Evolutionary conservation across 2,797 vertebrate species (phyloP), one percentile per base, ranked within the genome.

Genomic region (Gila robusta): DNA sequence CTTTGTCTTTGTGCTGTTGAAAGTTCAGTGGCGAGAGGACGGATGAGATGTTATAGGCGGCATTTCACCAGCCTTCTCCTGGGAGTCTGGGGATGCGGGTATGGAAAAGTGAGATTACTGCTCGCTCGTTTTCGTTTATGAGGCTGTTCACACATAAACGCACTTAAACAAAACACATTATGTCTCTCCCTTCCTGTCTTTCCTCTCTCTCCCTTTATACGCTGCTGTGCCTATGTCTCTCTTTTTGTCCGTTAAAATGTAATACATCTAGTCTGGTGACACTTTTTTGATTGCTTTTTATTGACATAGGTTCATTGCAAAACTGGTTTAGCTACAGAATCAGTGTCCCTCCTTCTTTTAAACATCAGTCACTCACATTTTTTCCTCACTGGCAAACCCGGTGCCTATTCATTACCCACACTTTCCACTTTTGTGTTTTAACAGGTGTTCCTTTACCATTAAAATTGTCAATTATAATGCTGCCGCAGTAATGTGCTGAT

Each of bases 401-500:
- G 1, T 44, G 41, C 66, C 62, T 69, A 32, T 86, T 88, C 39
- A 86, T 83, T 76, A 84, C 49, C 19, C n/a, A 69, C 37, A 74
- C 59, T 84, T 86, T 84, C 52, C 62, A 49, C 56, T 74, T 79
- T 86, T 32, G 23, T 86, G 80, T 88, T 88, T 88, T 86, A 85
- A 59, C 83, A 86, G 83, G 87, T 82, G 79, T 37, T 86, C 74
- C 66, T 26, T 82, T 83, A 54, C 35, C 35, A 21, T 72, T 41
- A 62, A 72, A 77, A 72, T 28, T 8, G 17, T 41, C 4, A 28
- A 79, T 71, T 23, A 39, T 39, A 84, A 71, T 83, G 37, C 16
- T 32, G 16, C 73, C 47, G 11, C 32, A 64, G 37, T 62, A 47
- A 47, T 71, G 28, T 47, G 35, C 47, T 49, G 41, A 28, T 26